Conservation (phyloP, 2,888 invertebrate genomes). For the Euplagia quadripunctaria region DNA sequence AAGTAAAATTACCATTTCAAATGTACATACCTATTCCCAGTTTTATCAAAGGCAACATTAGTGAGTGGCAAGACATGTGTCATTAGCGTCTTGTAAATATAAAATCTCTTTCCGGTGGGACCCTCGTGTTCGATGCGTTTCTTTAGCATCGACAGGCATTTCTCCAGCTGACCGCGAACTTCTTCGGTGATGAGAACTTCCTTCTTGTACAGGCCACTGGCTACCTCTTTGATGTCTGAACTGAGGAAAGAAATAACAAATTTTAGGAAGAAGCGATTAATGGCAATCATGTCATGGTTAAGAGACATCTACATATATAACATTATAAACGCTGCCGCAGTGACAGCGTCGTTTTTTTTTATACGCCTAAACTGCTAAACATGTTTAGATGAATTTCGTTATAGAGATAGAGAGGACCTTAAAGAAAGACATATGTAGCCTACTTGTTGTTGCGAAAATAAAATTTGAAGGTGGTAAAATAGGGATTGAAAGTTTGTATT, state of each 20-base stretch:
- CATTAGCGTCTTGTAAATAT: slow-evolving; percentile 89
- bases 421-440: no score
- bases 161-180: slow-evolving; percentile 86
- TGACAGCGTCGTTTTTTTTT: no score
- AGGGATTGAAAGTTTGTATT: no score
- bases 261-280: neutral
- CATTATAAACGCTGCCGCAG: no score
- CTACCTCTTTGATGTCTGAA: slow-evolving; percentile 86
- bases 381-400: no score
- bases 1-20: neutral
- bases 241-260: slow-evolving; percentile 64
- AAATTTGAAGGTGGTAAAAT: no score
- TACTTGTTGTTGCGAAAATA: no score
- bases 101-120: slow-evolving; percentile 88
- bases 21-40: slow-evolving; percentile 86
- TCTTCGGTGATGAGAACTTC: slow-evolving; percentile 88
- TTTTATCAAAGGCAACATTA: slow-evolving; percentile 91
- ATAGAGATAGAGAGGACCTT: no score
- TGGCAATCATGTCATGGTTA: no score
- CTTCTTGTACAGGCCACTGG: slow-evolving; percentile 78
- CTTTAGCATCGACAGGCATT: slow-evolving; percentile 89
- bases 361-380: no score
- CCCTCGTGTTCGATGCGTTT: slow-evolving; percentile 88
- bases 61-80: slow-evolving; percentile 91
- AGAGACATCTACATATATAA: no score